Percentiles rank a stretch among this genome's conserved stretches.
Evolutionary conservation across 2,797 vertebrate species (phyloP).

Genomic region (Oceanodroma leucorhoa): DNA sequence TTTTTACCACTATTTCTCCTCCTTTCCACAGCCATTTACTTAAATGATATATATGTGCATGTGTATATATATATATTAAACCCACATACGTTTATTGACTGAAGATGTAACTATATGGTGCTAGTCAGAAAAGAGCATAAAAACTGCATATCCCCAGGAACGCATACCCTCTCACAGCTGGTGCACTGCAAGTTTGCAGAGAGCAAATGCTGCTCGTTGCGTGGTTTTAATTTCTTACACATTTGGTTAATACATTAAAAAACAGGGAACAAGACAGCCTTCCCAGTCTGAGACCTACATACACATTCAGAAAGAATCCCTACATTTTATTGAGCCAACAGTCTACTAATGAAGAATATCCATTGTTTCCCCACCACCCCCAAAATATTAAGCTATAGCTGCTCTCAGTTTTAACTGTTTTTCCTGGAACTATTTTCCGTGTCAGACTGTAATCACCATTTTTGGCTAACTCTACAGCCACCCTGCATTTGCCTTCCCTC

Average conservation of each 20-base stretch:
- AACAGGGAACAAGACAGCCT: neutral
- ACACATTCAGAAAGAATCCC: neutral
- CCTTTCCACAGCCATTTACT: constrained; percentile 48
- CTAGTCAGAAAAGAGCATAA: neutral
- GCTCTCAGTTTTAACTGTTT: neutral
- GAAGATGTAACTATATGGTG: neutral
- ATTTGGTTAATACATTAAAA: neutral
- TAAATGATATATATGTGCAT: neutral
- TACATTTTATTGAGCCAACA: neutral
- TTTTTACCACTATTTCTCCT: constrained; percentile 41
- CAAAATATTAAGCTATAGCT: neutral
- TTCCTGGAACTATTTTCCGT: neutral
- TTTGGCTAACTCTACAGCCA: neutral
- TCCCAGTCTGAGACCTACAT: neutral
- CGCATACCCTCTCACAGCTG: neutral
- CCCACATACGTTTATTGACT: neutral
- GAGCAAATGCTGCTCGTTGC: neutral
- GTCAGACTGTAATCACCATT: neutral
- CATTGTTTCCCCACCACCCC: neutral
- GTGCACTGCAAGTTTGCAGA: neutral
- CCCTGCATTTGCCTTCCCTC: neutral
- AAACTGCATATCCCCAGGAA: neutral
- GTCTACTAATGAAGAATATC: neutral
- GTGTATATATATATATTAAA: neutral
- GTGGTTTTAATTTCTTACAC: neutral